These are phyloP conservation scores for Ochropleura leucogaster DNA, from an alignment of 2,888 invertebrate species.

Conservation along the genomic window DNA sequence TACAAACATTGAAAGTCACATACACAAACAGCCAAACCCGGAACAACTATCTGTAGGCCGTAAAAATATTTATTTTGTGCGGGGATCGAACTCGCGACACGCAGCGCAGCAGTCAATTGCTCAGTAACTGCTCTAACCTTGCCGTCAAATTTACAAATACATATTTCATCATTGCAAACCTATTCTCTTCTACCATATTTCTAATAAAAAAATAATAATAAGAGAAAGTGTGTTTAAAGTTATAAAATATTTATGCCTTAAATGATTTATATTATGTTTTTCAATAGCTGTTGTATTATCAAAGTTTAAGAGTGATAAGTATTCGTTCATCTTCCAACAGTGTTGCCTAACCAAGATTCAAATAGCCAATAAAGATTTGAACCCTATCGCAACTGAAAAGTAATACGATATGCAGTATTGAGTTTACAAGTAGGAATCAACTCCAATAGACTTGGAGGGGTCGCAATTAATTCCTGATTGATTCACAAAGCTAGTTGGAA, in stretches of 20 bases:
- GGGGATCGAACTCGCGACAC: too few species aligned
- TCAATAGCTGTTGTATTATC: not conserved
- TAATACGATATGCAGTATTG: conserved; percentile 64
- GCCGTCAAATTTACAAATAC: too few species aligned
- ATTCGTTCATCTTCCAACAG: not conserved
- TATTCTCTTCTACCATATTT: too few species aligned
- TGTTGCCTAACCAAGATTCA: not conserved
- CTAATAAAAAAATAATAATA: too few species aligned
- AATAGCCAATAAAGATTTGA: conserved; percentile 21
- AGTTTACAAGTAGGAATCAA: conserved; percentile 72
- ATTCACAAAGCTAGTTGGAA: conserved; percentile 87
- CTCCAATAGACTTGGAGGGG: conserved; percentile 77
- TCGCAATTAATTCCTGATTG: conserved; percentile 88
- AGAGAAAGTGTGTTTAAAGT: too few species aligned
- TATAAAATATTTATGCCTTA: not conserved
- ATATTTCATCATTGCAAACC: too few species aligned
- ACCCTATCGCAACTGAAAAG: conserved; percentile 49
- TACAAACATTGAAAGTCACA: too few species aligned
- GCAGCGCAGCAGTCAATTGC: too few species aligned
- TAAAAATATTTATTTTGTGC: too few species aligned
- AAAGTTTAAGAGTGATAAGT: not conserved
- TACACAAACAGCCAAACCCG: too few species aligned
- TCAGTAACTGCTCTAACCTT: too few species aligned
- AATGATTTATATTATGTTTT: not conserved
- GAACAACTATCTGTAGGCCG: too few species aligned